Percentiles rank a stretch among this genome's conserved stretches.
These are phyloP conservation scores for Eutrigla gurnardus DNA, from an alignment of 2,797 vertebrate species.

Conservation along the genomic window DNA sequence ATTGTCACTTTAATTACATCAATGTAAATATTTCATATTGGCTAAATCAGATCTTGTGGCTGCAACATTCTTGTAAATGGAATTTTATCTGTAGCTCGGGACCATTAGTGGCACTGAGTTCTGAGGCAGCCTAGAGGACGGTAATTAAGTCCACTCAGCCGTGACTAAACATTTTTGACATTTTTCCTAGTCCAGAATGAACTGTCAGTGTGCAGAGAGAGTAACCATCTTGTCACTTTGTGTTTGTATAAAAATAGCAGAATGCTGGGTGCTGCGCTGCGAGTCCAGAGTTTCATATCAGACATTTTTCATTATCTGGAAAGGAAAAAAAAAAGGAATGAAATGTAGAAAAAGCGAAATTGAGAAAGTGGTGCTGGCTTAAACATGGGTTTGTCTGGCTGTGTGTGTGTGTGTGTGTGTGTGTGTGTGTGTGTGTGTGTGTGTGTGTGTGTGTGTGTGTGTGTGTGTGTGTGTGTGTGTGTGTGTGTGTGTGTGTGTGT, in stretches of 20 bases:
- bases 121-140: conserved; percentile 91
- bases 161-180: conserved; percentile 99
- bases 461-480: no score
- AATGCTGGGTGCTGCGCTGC: conserved; percentile 80
- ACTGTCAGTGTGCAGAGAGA: conserved; percentile 94
- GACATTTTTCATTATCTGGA: conserved; percentile 59
- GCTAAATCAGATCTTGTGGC: conserved; percentile 95
- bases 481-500: background rate
- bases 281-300: conserved; percentile 72
- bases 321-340: conserved; percentile 32
- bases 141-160: conserved; percentile 99
- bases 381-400: conserved; percentile 59
- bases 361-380: conserved; percentile 56
- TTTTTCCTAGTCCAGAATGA: conserved; percentile 97
- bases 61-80: conserved; percentile 96
- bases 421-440: no score
- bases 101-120: conserved; percentile 93
- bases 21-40: conserved; percentile 97
- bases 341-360: conserved; percentile 58
- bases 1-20: conserved; percentile 94
- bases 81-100: conserved; percentile 96
- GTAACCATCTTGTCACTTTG: conserved; percentile 95
- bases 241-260: conserved; percentile 88
- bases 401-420: conserved; percentile 1
- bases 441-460: no score